Evolutionary conservation across 2,888 invertebrate species (phyloP), one percentile per base, ranked within the genome.

Genomic region (Hypolimnas misippus): DNA sequence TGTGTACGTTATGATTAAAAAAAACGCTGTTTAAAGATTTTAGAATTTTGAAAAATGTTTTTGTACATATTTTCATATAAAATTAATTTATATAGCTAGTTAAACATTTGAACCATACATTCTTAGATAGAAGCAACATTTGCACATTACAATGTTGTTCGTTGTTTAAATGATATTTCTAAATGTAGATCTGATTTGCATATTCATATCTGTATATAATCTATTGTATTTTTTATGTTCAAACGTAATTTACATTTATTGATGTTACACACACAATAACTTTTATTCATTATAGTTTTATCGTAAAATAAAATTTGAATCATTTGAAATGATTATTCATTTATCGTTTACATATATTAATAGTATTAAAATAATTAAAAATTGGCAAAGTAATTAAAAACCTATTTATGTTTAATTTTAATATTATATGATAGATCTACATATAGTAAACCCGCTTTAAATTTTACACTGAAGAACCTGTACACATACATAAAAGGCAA

Each of bases 121-220:
- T 31, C 5, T 31, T 16, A 16, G 6, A 19, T 10, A 31, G 25
- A 14, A n/a, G n/a, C 25, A 12, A 31, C 2, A 19, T 55, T 55
- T 44, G 44, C 55, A 55, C 14, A 17, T 12, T 55, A 55, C 44
- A 55, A 29, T 55, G 55, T 55, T 44, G 54, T 29, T 42, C 5
- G n/a, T n/a, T n/a, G n/a, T n/a, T 12, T 54, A n/a, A 14, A 8
- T n/a, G 17, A 16, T 10, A 46, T 10, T 46, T n/a, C 21, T n/a
- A 44, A 46, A 21, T n/a, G 6, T 16, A 21, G n/a, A n/a, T 46
- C n/a, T 46, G 8, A 46, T 21, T 46, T 21, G 19, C n/a, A 46
- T 46, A n/a, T 12, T 14, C 14, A n/a, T 46, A n/a, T 46, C n/a
- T n/a, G 12, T n/a, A 40, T 40, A 1, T 8, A 40, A 12, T 40